Evolutionary conservation across 2,113 vertebrate species (phyloP), one percentile per base, ranked within the genome.

Genomic region (Ophthalmolycus amberensis): DNA sequence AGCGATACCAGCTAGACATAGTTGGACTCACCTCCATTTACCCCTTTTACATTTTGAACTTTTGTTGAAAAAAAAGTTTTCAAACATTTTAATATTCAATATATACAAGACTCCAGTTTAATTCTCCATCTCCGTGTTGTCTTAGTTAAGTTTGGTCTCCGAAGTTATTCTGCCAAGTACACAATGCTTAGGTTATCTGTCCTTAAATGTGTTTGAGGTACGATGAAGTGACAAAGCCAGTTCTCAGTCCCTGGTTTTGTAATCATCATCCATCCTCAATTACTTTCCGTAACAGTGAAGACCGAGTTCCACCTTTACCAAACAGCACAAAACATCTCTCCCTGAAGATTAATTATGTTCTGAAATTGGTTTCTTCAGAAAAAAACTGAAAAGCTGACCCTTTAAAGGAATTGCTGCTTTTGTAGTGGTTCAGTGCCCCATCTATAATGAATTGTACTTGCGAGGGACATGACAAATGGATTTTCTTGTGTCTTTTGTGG

Each of bases 401-500:
- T 90, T 94, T 89, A 88, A 89, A 94, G 92, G 92, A 75, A 94
- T 95, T 86, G 94, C 72, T 92, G 87, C 89, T 91, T 93, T 93
- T 94, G 80, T 93, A 81, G 87, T 68, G 91, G 91, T 77, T 93
- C n/a, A n/a, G n/a, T n/a, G n/a, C n/a, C n/a, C n/a, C n/a, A n/a
- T n/a, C n/a, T n/a, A n/a, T n/a, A n/a, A n/a, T n/a, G n/a, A n/a
- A n/a, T n/a, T n/a, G n/a, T n/a, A n/a, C n/a, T n/a, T n/a, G n/a
- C n/a, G n/a, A n/a, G n/a, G n/a, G n/a, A n/a, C n/a, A n/a, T n/a
- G n/a, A n/a, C n/a, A n/a, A n/a, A n/a, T n/a, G n/a, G n/a, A n/a
- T n/a, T n/a, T n/a, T n/a, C n/a, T n/a, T n/a, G n/a, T n/a, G n/a
- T n/a, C n/a, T n/a, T n/a, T n/a, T n/a, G n/a, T n/a, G n/a, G n/a